These are phyloP conservation scores for Cheilosia soror DNA, from an alignment of 2,888 invertebrate genomes.

Conservation along the genomic window DNA sequence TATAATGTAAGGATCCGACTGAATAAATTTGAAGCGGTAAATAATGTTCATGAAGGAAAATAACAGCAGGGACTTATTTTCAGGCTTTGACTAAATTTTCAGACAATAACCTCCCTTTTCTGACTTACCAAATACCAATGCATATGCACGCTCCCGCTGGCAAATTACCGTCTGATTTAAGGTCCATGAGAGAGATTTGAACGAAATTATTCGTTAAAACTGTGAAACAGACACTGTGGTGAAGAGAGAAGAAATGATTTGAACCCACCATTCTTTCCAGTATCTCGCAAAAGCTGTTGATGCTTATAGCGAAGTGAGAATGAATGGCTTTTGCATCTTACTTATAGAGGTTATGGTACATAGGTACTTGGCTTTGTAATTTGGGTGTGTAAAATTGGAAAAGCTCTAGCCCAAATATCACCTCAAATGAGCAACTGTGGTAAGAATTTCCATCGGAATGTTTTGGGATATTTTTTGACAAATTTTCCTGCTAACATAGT, in stretches of 20 bases:
- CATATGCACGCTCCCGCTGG: slow-evolving; percentile 1
- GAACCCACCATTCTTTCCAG: background rate
- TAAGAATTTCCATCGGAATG: slow-evolving; percentile 11
- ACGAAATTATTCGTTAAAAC: slow-evolving; percentile 21
- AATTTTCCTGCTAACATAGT: too few relatives aligned
- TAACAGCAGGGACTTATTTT: background rate
- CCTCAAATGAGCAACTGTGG: slow-evolving; percentile 52
- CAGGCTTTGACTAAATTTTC: background rate
- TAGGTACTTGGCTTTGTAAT: slow-evolving; percentile 8
- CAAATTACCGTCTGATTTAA: background rate
- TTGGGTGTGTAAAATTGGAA: slow-evolving; percentile 45
- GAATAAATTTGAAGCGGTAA: background rate
- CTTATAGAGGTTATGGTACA: too few relatives aligned
- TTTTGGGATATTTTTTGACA: slow-evolving; percentile 40
- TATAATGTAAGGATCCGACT: background rate
- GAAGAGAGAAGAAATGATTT: background rate
- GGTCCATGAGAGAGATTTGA: slow-evolving; percentile 4
- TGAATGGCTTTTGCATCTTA: too few relatives aligned
- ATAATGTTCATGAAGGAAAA: too few relatives aligned
- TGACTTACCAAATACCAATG: background rate
- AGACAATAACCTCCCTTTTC: slow-evolving; percentile 1
- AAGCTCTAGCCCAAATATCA: slow-evolving; percentile 27
- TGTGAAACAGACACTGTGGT: background rate
- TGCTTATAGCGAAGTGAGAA: background rate
- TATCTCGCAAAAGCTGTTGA: background rate